A percentile compares a stretch with the other conserved stretches of the same genome.
Conservation (phyloP, 2,888 invertebrate species). For the Cryptocephalus moraei region DNA sequence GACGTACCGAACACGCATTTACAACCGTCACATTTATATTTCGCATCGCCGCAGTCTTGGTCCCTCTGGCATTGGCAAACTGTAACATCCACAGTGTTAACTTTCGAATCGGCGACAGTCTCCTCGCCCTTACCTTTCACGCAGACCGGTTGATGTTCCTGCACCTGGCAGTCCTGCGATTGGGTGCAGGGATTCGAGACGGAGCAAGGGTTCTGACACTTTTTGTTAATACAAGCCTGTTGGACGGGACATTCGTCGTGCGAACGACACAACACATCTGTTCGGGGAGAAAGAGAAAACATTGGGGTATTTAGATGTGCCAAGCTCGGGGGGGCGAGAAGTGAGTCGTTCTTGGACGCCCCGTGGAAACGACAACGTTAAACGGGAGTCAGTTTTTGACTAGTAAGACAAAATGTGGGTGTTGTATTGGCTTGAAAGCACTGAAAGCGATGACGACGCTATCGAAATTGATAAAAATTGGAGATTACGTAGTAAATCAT, state of each 20-base stretch:
- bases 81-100: slow-evolving; percentile 25
- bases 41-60: slow-evolving; percentile 51
- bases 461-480: too few species aligned
- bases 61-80: slow-evolving; percentile 63
- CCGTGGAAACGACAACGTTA: too few species aligned
- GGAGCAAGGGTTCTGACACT: slow-evolving; percentile 75
- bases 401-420: too few species aligned
- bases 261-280: slow-evolving; percentile 65
- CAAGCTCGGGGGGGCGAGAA: too few species aligned
- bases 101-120: slow-evolving; percentile 3
- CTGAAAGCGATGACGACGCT: too few species aligned
- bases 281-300: slow-evolving; percentile 8
- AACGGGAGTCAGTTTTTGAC: too few species aligned
- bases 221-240: slow-evolving; percentile 67
- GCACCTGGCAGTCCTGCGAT: slow-evolving; percentile 71
- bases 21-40: slow-evolving; percentile 58
- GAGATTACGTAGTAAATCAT: too few species aligned
- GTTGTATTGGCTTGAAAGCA: too few species aligned
- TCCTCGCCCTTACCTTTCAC: slow-evolving; percentile 50
- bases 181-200: slow-evolving; percentile 61
- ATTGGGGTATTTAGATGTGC: slow-evolving; percentile 1
- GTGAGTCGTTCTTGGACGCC: too few species aligned
- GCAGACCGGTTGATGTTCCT: slow-evolving; percentile 76
- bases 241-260: slow-evolving; percentile 70
- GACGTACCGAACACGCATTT: slow-evolving; percentile 55